Conservation (phyloP, 2,797 vertebrate genomes). For the Zenarchopterus dispar region DNA sequence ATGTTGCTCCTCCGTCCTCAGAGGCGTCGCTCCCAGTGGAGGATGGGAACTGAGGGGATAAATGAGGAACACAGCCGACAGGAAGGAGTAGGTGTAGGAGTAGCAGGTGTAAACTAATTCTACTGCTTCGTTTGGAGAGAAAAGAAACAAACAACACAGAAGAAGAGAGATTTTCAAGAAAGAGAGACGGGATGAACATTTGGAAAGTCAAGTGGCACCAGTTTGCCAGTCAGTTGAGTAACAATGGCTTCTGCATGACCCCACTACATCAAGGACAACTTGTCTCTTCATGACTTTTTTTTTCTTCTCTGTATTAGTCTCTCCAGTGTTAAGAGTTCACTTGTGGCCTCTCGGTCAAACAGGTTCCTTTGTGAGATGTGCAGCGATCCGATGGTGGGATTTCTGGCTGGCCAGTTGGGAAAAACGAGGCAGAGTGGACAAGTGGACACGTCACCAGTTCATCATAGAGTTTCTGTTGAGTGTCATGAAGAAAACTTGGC, state of each 20-base stretch:
- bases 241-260: conserved; percentile 66
- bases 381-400: conserved; percentile 77
- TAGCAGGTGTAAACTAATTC: conserved; percentile 25
- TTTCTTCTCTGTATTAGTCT: conserved; percentile 33
- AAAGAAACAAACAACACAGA: too few relatives aligned
- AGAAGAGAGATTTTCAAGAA: not conserved
- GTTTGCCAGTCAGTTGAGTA: conserved; percentile 58
- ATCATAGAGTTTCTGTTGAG: conserved; percentile 99
- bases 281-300: conserved; percentile 36
- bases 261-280: conserved; percentile 31
- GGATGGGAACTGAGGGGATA: conserved; percentile 8
- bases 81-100: not conserved
- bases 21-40: conserved; percentile 22
- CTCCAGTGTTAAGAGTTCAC: conserved; percentile 49
- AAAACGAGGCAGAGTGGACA: conserved; percentile 65
- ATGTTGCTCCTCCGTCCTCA: conserved; percentile 19
- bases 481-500: conserved; percentile 99
- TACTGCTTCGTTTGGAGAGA: conserved; percentile 46
- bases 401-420: conserved; percentile 64
- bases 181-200: conserved; percentile 29
- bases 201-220: conserved; percentile 66
- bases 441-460: conserved; percentile 92
- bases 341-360: conserved; percentile 24
- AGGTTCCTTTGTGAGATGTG: conserved; percentile 44
- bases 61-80: not conserved